Evolutionary conservation across 2,797 vertebrate genomes (phyloP), one percentile per base, ranked within the genome.

Genomic region (Neosalanx taihuensis): DNA sequence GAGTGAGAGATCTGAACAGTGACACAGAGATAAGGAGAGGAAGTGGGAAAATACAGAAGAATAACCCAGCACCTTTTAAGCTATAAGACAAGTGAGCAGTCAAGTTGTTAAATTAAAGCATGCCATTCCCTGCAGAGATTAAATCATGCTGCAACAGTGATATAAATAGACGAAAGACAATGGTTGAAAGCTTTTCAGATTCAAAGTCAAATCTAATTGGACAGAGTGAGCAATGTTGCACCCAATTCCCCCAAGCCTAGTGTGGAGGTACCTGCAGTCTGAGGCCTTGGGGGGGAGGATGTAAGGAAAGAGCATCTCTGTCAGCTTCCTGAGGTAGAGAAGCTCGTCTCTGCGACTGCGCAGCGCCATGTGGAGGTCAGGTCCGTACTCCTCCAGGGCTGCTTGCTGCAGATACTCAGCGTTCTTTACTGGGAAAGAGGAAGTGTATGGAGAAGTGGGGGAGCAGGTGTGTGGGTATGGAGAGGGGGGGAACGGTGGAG

Each of bases 311-410:
- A 99, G 95, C 77, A 97, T 92, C 86, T 98, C 97, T 2, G 95
- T 97, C 84, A 99, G 93, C 83, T 95, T 98, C 79, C 96, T 92
- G 79, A 99, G 94, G 90, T 99, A 98, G n/a, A 95, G 94, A 57
- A 99, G 93, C 86, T 99, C 97, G 79, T 98, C 96, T 91, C 97
- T 94, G 83, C 97, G 94, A 82, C 93, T 96, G 85, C 97, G 95
- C 70, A 98, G 91, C 67, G 96, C 96, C 67, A 98, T 89, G 4
- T 98, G 97, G 71, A 99, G 95, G 60, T 98, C 96, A 33, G 96
- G 95, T 18, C 97, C 97, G 29, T 98, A 98, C 76, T 98, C 96
- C 70, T 98, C 97, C 84, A 99, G 90, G 56, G 95, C 95, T 72
- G 93, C 95, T 91, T 97, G 97, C 76, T 98, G 96, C 71, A 98